Conservation (phyloP, 2,888 invertebrate genomes). For the Ophion slaviceki region DNA sequence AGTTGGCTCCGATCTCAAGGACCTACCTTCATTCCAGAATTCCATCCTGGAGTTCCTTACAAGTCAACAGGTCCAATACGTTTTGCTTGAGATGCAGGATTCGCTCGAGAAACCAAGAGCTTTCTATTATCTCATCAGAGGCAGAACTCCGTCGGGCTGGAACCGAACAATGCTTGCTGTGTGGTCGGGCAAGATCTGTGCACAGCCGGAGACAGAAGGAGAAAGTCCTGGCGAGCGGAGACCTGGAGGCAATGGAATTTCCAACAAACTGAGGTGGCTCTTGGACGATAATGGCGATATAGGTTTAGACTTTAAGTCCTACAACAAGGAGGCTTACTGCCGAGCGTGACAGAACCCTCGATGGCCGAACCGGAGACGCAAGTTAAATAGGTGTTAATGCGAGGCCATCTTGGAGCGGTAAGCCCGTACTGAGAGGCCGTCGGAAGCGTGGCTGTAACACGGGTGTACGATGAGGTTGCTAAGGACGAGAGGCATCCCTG, state of each 20-base stretch:
- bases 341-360: slow-evolving; percentile 31
- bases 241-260: slow-evolving; percentile 31
- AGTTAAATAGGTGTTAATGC: slow-evolving; percentile 82
- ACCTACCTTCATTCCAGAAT: slow-evolving; percentile 1
- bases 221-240: slow-evolving; percentile 3
- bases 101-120: slow-evolving; percentile 18
- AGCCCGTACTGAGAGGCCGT: slow-evolving; percentile 53
- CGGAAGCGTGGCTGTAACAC: slow-evolving; percentile 62
- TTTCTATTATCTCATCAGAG: slow-evolving; percentile 45
- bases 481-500: slow-evolving; percentile 76
- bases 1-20: not conserved
- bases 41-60: slow-evolving; percentile 7
- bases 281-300: slow-evolving; percentile 3
- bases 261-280: slow-evolving; percentile 15
- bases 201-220: slow-evolving; percentile 4
- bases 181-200: slow-evolving; percentile 9
- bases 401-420: slow-evolving; percentile 69
- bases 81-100: slow-evolving; percentile 29
- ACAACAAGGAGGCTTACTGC: slow-evolving; percentile 10
- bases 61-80: slow-evolving; percentile 4
- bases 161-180: slow-evolving; percentile 49
- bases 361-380: slow-evolving; percentile 46
- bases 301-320: not conserved
- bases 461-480: slow-evolving; percentile 77
- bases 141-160: slow-evolving; percentile 5